These are phyloP conservation scores for Magallana nippona DNA, from an alignment of 2,888 invertebrate species.

Conservation along the genomic window DNA sequence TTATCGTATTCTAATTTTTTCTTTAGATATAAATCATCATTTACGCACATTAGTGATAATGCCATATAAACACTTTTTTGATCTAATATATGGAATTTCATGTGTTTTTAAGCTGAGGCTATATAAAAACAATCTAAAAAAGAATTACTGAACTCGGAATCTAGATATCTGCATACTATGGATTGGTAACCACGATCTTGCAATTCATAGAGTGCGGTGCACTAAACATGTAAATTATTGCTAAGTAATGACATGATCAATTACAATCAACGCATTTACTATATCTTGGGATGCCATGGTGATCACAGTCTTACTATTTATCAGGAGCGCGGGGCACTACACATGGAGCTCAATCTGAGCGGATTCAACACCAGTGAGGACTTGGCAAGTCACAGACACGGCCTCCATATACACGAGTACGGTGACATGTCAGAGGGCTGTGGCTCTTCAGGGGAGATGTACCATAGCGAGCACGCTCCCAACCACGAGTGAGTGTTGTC, in stretches of 20 bases:
- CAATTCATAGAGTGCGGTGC: no score
- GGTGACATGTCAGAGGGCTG: conserved; percentile 22
- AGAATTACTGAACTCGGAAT: no score
- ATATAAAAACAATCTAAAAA: no score
- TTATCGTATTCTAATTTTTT: no score
- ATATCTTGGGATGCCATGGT: not conserved
- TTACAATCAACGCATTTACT: not conserved
- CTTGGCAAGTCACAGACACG: not conserved
- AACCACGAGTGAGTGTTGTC: not conserved
- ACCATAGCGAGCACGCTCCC: not conserved
- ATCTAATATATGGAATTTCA: no score
- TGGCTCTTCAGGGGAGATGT: conserved; percentile 18
- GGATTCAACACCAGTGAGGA: conserved; percentile 23
- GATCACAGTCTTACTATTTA: not conserved
- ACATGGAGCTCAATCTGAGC: not conserved
- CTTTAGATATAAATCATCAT: no score
- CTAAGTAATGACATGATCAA: not conserved
- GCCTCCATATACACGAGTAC: conserved; percentile 14
- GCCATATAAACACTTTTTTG: no score
- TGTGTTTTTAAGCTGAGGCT: no score
- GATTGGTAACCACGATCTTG: no score
- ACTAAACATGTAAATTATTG: not conserved
- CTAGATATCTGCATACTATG: no score
- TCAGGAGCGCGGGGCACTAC: not conserved
- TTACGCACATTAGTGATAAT: no score